Conservation (phyloP, 2,888 invertebrate species). For the Nomada hirtipes region DNA sequence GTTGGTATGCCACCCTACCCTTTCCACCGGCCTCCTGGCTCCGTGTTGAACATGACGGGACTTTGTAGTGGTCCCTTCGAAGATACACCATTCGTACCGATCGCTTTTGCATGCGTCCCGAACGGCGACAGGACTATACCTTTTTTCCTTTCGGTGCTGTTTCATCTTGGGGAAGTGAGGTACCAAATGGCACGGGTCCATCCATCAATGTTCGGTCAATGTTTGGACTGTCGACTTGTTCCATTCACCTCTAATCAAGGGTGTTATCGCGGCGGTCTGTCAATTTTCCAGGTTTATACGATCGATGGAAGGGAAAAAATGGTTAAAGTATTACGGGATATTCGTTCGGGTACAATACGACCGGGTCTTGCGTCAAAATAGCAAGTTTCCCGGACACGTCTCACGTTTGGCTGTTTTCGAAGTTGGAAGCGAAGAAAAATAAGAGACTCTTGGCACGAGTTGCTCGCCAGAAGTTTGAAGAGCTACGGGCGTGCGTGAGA, state of each 20-base stretch:
- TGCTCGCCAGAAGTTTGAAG: slow-evolving; percentile 44
- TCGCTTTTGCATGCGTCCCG: slow-evolving; percentile 53
- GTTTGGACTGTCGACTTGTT: no score
- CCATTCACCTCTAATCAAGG: no score
- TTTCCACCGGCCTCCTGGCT: slow-evolving; percentile 47
- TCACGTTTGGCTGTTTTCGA: slow-evolving; percentile 44
- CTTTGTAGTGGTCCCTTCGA: slow-evolving; percentile 65
- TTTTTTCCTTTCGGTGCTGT: background rate
- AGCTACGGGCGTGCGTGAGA: slow-evolving; percentile 45
- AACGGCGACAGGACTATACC: background rate
- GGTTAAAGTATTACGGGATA: background rate
- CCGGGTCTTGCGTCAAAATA: background rate
- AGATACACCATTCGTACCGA: slow-evolving; percentile 72
- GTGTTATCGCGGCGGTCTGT: background rate
- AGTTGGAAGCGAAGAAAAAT: slow-evolving; percentile 42
- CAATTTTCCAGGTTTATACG: background rate
- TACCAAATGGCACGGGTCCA: background rate
- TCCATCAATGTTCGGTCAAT: background rate
- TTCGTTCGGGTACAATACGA: background rate
- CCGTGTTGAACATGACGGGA: slow-evolving; percentile 72
- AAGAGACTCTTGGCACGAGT: slow-evolving; percentile 48
- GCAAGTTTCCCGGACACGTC: slow-evolving; percentile 43
- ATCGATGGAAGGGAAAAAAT: background rate
- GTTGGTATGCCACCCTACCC: slow-evolving; percentile 70
- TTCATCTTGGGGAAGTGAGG: background rate